Evolutionary conservation across 1,140 invertebrate species (phyloP).

Genomic region (Drosophila novamexicana): DNA sequence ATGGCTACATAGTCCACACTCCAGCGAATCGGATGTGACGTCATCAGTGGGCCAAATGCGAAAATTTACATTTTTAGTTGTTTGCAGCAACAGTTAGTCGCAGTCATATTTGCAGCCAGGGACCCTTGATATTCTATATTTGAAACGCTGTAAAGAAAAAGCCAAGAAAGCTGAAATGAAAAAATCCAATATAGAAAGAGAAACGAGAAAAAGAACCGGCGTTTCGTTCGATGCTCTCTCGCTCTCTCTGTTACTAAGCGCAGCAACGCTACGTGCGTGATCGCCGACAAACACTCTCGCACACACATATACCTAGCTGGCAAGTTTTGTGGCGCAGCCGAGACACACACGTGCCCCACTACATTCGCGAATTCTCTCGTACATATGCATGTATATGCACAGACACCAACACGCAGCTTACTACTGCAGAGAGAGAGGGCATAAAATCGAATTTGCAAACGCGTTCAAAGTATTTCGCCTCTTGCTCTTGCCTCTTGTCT

Average conservation of each 20-base stretch:
- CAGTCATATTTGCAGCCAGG: constrained; percentile 50
- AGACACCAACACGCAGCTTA: constrained; percentile 29
- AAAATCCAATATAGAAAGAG: constrained; percentile 45
- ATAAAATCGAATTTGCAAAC: constrained; percentile 64
- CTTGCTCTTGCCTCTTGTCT: neutral
- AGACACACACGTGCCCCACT: constrained; percentile 79
- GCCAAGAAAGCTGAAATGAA: constrained; percentile 54
- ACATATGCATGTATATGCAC: constrained; percentile 27
- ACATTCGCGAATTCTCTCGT: constrained; percentile 73
- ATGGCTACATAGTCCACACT: constrained; percentile 59
- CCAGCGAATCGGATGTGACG: constrained; percentile 64
- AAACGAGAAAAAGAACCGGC: constrained; percentile 72
- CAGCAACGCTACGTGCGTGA: constrained; percentile 69
- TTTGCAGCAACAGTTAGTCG: constrained; percentile 38
- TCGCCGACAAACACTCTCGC: constrained; percentile 55
- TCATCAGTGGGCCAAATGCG: constrained; percentile 53
- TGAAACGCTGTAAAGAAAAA: constrained; percentile 79
- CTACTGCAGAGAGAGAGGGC: constrained; percentile 24
- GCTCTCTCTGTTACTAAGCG: constrained; percentile 68
- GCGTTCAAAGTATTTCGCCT: constrained; percentile 67
- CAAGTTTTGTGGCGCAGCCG: constrained; percentile 40
- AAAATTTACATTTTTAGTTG: constrained; percentile 54
- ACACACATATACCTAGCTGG: constrained; percentile 10
- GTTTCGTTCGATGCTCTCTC: constrained; percentile 61
- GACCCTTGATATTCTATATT: constrained; percentile 83